Percentiles rank a stretch among this genome's conserved stretches.
These are phyloP conservation scores for Protaetia brevitarsis DNA, from an alignment of 1,140 invertebrate species.

Conservation along the genomic window DNA sequence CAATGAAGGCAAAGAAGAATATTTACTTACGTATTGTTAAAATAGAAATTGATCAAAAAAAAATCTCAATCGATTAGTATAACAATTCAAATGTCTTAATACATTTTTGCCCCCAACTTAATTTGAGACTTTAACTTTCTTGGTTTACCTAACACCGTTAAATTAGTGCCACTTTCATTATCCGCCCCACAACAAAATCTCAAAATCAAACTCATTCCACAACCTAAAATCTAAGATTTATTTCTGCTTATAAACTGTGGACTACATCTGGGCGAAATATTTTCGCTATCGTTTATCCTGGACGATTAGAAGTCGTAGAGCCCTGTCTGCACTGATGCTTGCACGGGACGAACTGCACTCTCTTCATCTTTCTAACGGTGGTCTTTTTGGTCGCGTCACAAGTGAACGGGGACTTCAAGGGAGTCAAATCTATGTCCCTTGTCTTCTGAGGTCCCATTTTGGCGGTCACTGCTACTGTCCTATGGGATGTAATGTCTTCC, in stretches of 20 bases:
- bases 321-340: not conserved
- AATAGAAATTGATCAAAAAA: too few relatives aligned
- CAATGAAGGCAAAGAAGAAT: too few relatives aligned
- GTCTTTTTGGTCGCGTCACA: not conserved
- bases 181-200: not conserved
- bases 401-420: not conserved
- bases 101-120: too few relatives aligned
- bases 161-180: too few relatives aligned
- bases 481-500: not conserved
- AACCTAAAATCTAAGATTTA: not conserved
- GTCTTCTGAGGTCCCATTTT: not conserved
- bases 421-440: not conserved
- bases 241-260: not conserved
- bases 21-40: too few relatives aligned
- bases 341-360: not conserved
- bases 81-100: too few relatives aligned
- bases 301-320: not conserved
- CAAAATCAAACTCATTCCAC: not conserved
- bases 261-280: not conserved
- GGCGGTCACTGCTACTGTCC: slow-evolving; percentile 21
- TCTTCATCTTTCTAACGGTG: not conserved
- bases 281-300: not conserved
- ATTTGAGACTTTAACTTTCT: too few relatives aligned
- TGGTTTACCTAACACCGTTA: too few relatives aligned
- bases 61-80: too few relatives aligned